A percentile compares a stretch with the other conserved stretches of the same genome.
phyloP scores from a whole-genome alignment of 2,113 vertebrate species.

The Beaufortia kweichowensis region DNA sequence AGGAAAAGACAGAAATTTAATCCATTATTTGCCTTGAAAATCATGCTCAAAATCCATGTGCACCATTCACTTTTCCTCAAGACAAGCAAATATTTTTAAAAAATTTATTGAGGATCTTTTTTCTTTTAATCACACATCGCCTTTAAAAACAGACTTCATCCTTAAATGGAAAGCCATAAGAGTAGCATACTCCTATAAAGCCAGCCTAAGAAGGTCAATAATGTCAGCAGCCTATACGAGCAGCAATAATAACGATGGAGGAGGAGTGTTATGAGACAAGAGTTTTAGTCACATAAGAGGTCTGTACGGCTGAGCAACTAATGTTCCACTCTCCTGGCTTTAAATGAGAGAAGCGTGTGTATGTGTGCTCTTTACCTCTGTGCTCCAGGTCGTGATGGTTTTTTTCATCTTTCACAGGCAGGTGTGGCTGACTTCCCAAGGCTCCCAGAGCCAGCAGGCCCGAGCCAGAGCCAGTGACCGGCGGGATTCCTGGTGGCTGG shows the following conservation, averaged over 20 bases:
- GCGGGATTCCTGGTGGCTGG: slow-evolving; percentile 88
- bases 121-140: not conserved
- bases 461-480: slow-evolving; percentile 82
- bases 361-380: slow-evolving; percentile 77
- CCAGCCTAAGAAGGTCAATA: slow-evolving; percentile 4
- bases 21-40: too few species aligned
- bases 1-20: too few species aligned
- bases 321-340: slow-evolving; percentile 24
- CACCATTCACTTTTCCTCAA: too few species aligned
- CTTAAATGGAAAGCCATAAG: not conserved
- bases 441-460: slow-evolving; percentile 89
- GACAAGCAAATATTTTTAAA: too few species aligned
- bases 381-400: slow-evolving; percentile 95
- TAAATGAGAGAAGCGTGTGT: slow-evolving; percentile 26
- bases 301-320: not conserved
- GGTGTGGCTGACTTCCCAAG: slow-evolving; percentile 90
- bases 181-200: not conserved
- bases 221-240: slow-evolving; percentile 28
- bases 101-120: too few species aligned
- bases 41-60: too few species aligned
- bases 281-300: slow-evolving; percentile 10
- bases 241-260: not conserved
- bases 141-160: slow-evolving; percentile 19
- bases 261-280: not conserved
- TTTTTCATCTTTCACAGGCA: slow-evolving; percentile 95